Percentiles rank a stretch among this genome's conserved stretches.
Conservation (phyloP, 2,113 vertebrate genomes). For the Pseudorhombus dupliciocellatus region DNA sequence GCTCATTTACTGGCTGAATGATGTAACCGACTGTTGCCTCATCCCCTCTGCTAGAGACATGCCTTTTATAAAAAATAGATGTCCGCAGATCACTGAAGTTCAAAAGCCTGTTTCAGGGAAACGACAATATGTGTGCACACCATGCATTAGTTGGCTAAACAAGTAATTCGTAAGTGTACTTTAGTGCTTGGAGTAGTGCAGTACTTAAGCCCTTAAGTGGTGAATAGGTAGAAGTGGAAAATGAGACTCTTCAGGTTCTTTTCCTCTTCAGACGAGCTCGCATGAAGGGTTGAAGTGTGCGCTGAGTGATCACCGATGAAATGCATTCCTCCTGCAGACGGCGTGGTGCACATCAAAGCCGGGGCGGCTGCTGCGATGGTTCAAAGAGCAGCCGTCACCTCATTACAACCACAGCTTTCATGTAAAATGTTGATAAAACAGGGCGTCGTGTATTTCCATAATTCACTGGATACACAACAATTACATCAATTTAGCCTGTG, state of each 20-base stretch:
- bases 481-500: conserved; percentile 37
- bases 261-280: conserved; percentile 41
- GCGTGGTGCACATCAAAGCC: conserved; percentile 55
- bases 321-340: conserved; percentile 51
- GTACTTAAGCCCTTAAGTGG: conserved; percentile 39
- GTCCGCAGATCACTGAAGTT: conserved; percentile 9
- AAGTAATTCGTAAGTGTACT: conserved; percentile 41
- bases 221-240: conserved; percentile 47
- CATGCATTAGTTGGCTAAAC: conserved; percentile 46
- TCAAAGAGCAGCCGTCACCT: conserved; percentile 62
- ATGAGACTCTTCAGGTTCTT: conserved; percentile 40
- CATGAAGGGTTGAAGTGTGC: conserved; percentile 31
- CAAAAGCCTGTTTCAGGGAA: conserved; percentile 31
- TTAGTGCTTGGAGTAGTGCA: conserved; percentile 47
- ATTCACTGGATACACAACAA: conserved; percentile 29
- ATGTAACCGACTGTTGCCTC: conserved; percentile 18
- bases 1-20: conserved; percentile 25
- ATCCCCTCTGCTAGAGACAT: conserved; percentile 11
- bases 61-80: conserved; percentile 13
- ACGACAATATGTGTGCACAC: conserved; percentile 3
- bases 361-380: conserved; percentile 39
- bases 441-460: conserved; percentile 16
- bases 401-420: conserved; percentile 65
- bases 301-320: conserved; percentile 29
- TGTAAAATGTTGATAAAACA: conserved; percentile 65